phyloP scores from a whole-genome alignment of 2,888 invertebrate species.

The Crematogaster levior region DNA sequence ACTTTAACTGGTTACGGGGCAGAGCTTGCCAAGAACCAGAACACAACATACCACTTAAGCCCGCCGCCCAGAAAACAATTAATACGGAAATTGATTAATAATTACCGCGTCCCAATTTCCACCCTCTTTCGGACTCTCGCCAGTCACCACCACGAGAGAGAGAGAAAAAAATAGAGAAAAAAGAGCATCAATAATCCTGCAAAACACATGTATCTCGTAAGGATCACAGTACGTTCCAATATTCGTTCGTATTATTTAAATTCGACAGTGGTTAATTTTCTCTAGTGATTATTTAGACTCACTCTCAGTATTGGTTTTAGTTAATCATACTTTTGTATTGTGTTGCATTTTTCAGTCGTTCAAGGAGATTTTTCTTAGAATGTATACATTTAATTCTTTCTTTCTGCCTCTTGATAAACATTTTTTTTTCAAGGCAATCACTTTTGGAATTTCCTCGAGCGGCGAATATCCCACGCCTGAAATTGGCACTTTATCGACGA shows the following conservation, averaged over 20 bases:
- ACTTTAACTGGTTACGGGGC: constrained; percentile 75
- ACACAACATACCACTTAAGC: constrained; percentile 84
- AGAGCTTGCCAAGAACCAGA: constrained; percentile 76
- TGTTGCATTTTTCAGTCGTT: neutral
- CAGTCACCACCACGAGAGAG: constrained; percentile 15
- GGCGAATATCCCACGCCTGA: neutral
- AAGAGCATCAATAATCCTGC: constrained; percentile 14
- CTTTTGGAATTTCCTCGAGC: neutral
- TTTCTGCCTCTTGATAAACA: neutral
- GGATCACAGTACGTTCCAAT: neutral
- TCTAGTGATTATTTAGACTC: neutral
- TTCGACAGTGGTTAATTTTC: constrained; percentile 19
- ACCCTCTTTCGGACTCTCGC: constrained; percentile 54
- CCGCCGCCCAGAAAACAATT: constrained; percentile 80
- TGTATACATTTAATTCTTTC: neutral
- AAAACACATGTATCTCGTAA: neutral
- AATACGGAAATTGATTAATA: constrained; percentile 84
- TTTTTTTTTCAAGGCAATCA: neutral
- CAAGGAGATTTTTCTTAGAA: neutral
- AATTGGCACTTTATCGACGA: constrained; percentile 29
- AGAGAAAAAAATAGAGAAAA: neutral
- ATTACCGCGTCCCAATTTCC: constrained; percentile 77
- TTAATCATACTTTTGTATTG: neutral
- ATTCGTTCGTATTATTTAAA: constrained; percentile 20
- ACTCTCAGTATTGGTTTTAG: neutral